These are phyloP conservation scores for Noctuana brunneofusca DNA, from an alignment of 2,888 invertebrate species.

Conservation along the genomic window DNA sequence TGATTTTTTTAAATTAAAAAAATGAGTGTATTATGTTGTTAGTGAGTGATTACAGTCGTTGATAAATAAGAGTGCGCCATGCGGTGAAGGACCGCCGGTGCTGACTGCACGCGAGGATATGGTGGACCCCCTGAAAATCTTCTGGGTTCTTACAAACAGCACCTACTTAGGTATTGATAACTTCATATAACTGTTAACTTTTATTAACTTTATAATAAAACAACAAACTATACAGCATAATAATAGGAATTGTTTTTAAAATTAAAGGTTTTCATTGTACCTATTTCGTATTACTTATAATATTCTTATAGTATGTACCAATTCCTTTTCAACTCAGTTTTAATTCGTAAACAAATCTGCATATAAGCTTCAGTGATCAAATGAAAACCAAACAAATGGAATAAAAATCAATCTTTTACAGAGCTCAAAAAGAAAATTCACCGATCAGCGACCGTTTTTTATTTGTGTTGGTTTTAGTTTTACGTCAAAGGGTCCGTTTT, in stretches of 20 bases:
- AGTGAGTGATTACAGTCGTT: slow-evolving; percentile 40
- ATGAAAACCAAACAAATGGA: slow-evolving; percentile 38
- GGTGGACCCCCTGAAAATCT: slow-evolving; percentile 92
- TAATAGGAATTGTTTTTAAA: too few species aligned
- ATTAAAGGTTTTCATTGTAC: background rate
- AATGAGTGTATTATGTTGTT: slow-evolving; percentile 39
- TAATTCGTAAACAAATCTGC: background rate
- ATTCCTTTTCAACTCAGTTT: background rate
- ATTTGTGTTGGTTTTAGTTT: slow-evolving; percentile 20
- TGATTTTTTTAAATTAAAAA: slow-evolving; percentile 34
- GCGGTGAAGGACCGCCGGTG: slow-evolving; percentile 72
- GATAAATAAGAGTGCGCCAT: slow-evolving; percentile 68
- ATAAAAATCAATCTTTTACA: slow-evolving; percentile 39
- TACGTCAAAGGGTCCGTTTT: slow-evolving; percentile 29
- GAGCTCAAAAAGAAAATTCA: background rate
- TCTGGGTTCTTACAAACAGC: slow-evolving; percentile 93
- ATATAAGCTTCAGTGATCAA: background rate
- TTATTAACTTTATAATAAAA: too few species aligned
- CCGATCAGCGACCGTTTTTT: slow-evolving; percentile 13
- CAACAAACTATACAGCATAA: too few species aligned
- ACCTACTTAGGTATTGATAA: slow-evolving; percentile 86
- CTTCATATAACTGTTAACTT: background rate
- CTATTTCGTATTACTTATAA: too few species aligned
- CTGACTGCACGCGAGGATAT: slow-evolving; percentile 80
- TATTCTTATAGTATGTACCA: too few species aligned